Evolutionary conservation across 2,113 vertebrate species (phyloP), one percentile per base, ranked within the genome.

Genomic region (Toxotes jaculatrix): DNA sequence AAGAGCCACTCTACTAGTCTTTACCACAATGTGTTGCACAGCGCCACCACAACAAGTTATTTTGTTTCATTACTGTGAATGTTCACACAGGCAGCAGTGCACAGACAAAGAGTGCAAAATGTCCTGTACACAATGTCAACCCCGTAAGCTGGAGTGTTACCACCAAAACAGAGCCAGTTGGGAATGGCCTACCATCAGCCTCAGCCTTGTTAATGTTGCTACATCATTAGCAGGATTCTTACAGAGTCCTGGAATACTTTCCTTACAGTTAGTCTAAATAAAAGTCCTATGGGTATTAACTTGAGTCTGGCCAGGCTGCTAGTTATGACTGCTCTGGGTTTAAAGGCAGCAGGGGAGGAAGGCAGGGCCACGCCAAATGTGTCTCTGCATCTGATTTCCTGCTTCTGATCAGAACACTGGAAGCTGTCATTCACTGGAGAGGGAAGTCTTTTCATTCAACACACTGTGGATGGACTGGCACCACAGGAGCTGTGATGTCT

Each of bases 201-300:
- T 55, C 23, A 19, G 83, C 63, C 88, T 88, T 66, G 66, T 87
- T 88, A 89, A 79, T 49, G 64, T 53, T 59, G 47, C 59, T 75
- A 23, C 63, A 40, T 86, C 73, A 87, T 92, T 85, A 90, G 85
- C 81, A 74, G 36, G 78, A 84, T 68, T 90, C 71, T 87, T 82
- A 88, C 83, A 85, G 62, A 86, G 79, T 89, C 88, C 85, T 74
- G 88, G 69, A 91, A 93, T 89, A 93, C 66, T 93, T 93, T 94
- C 87, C 87, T 89, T 79, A 76, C 74, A 83, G 74, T 90, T 84
- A 88, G 82, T 90, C 90, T 92, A 89, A 93, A 93, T 90, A 93
- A 85, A 82, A 75, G 82, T 73, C 85, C 55, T 21, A 56, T 45
- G 64, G 81, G 60, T 68, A 85, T 83, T 75, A 88, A 79, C 74